Base-by-base conservation (phyloP, 2,888 invertebrate genomes). In the Myathropa florea region DNA sequence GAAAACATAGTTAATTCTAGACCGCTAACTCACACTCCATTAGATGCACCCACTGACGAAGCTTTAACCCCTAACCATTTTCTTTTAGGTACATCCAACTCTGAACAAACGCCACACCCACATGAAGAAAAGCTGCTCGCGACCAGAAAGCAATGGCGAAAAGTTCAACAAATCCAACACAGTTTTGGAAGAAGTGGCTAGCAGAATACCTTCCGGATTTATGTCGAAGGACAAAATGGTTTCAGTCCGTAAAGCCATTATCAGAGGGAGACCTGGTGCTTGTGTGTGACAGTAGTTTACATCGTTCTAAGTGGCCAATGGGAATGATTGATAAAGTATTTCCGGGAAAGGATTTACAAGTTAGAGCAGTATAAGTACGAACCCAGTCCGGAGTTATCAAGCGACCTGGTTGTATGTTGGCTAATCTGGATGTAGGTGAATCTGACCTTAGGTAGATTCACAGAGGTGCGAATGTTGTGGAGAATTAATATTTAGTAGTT, bases 51-150 rank as follows among this genome's bases (percentile, higher is more conserved):
- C 26, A 75, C 67, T 18, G 53, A 75, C 4, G 63, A 78, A 14
- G 73, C 78, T 10, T 75, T 82, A n/a, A 79, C 83, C 12, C 73
- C 4, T n/a, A 83, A 79, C 12, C 72, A 83, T 61, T 78, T 83
- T 53, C 67, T 83, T 18, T 12, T 85, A 65, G 79, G 75, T 60
- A 64, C 73, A 10, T 6, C 6, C n/a, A 53, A 18, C 21, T n/a
- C 21, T 6, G 53, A n/a, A 18, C 53, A 53, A 9, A 24, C 53
- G 2, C 53, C 21, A 6, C n/a, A 1, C 9, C 18, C n/a, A n/a
- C 18, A 18, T 12, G 18, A 53, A n/a, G 18, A 53, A 18, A n/a
- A 12, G 21, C 2, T 10, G 53, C 18, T n/a, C 10, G n/a, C 21
- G 1, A n/a, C 18, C 1, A n/a, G 53, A n/a, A 53, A 53, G 18